Conservation (phyloP, 2,113 vertebrate species). For the Rhodinocichla rosea region DNA sequence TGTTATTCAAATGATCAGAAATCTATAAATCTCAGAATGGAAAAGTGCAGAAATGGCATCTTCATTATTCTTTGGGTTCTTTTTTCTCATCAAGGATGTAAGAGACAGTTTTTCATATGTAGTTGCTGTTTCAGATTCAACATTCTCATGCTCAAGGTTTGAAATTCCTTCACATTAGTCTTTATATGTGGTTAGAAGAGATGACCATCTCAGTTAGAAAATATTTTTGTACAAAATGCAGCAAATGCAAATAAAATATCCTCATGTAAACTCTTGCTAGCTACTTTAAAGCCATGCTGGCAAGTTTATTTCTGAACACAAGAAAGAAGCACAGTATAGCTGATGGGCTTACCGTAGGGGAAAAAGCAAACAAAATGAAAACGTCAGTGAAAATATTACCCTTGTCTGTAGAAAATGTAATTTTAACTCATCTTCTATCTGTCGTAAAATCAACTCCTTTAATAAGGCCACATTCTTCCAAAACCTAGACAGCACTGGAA, state of each 20-base stretch:
- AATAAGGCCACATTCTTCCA: neutral
- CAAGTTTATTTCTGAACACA: neutral
- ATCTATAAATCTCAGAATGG: neutral
- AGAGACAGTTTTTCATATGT: neutral
- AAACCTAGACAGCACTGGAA: neutral
- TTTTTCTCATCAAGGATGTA: neutral
- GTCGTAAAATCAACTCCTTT: neutral
- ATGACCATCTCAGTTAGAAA: neutral
- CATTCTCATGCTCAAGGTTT: neutral
- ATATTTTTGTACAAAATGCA: neutral
- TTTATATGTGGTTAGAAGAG: neutral
- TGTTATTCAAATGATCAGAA: constrained; percentile 8
- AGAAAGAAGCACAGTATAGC: neutral
- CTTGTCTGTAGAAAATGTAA: neutral
- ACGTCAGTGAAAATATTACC: neutral
- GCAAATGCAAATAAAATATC: neutral
- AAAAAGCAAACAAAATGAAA: neutral
- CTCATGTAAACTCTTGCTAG: neutral
- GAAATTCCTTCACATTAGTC: neutral
- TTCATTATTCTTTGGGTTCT: neutral
- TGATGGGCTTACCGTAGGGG: neutral
- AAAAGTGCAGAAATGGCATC: neutral
- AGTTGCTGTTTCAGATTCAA: neutral
- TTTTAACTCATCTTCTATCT: neutral
- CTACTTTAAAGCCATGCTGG: neutral